Conservation (phyloP, 2,113 vertebrate genomes). For the Tragelaphus strepsiceros region DNA sequence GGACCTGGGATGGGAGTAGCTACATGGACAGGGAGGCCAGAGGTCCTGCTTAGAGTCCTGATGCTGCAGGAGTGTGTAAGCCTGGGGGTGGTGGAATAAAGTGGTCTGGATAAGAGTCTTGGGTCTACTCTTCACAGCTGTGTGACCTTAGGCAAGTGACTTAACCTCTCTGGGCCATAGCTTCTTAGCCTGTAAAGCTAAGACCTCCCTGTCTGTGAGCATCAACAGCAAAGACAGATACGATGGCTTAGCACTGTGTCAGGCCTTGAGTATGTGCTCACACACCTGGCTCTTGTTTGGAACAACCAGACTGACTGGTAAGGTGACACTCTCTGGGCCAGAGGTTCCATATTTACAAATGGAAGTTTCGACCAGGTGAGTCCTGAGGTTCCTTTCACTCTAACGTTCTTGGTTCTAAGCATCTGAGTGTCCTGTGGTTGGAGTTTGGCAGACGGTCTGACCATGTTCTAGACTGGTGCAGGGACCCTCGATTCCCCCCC, state of each 20-base stretch:
- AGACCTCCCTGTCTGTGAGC: background rate
- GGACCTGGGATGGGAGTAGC: background rate
- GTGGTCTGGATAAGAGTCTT: background rate
- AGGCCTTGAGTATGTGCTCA: background rate
- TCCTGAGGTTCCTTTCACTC: background rate
- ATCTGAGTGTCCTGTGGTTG: background rate
- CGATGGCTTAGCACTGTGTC: rapidly evolving
- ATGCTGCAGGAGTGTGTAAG: background rate
- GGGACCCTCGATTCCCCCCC: background rate
- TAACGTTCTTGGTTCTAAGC: background rate
- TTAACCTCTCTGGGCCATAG: background rate
- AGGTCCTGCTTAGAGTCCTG: background rate
- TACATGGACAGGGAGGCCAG: background rate
- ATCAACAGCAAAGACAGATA: background rate
- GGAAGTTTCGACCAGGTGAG: background rate
- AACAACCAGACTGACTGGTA: background rate
- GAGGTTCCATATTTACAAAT: background rate
- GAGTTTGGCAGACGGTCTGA: background rate
- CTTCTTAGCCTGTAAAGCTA: background rate
- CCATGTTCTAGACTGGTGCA: background rate
- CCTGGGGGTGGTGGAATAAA: background rate
- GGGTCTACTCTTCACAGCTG: background rate
- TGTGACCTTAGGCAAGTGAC: background rate
- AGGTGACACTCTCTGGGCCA: background rate
- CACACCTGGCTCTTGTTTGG: background rate